A percentile compares a stretch with the other conserved stretches of the same genome.
Evolutionary conservation across 2,888 invertebrate genomes (phyloP).

Genomic region (Hanleya hanleyi): DNA sequence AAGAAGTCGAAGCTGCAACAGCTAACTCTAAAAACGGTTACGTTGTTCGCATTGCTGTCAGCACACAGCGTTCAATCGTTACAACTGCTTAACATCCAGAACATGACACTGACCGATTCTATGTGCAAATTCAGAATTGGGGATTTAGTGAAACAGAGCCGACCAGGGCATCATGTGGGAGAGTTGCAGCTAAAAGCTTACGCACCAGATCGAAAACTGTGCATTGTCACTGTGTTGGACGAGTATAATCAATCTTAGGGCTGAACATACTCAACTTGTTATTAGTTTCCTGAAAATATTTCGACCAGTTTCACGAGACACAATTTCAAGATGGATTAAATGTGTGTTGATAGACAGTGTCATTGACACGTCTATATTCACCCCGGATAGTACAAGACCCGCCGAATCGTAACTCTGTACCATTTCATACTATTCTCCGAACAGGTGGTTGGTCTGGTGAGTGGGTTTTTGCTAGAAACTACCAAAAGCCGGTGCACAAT

Average conservation of each 20-base stretch:
- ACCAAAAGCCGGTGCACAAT: background rate
- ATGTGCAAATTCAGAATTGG: constrained; percentile 17
- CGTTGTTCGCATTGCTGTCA: constrained; percentile 29
- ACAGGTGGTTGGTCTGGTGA: background rate
- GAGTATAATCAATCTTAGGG: background rate
- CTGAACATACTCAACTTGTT: constrained; percentile 9
- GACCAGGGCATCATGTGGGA: constrained; percentile 25
- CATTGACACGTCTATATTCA: constrained; percentile 29
- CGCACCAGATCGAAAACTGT: constrained; percentile 12
- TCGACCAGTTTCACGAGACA: constrained; percentile 16
- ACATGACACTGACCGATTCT: constrained; percentile 9
- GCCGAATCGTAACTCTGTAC: background rate
- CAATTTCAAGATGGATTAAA: constrained; percentile 33
- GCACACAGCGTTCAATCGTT: constrained; percentile 28
- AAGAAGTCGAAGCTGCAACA: constrained; percentile 11
- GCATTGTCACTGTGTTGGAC: constrained; percentile 9
- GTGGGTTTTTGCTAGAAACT: background rate
- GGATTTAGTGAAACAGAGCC: constrained; percentile 32
- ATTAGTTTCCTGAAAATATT: constrained; percentile 19
- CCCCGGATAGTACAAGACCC: constrained; percentile 30
- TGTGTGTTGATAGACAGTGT: constrained; percentile 18
- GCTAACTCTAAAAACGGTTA: constrained; percentile 28
- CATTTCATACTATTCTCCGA: background rate
- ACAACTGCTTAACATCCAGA: constrained; percentile 17
- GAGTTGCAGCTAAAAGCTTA: constrained; percentile 15